These are phyloP conservation scores for Trachelus stipa DNA, from an alignment of 2,888 invertebrate genomes.

Conservation along the genomic window DNA sequence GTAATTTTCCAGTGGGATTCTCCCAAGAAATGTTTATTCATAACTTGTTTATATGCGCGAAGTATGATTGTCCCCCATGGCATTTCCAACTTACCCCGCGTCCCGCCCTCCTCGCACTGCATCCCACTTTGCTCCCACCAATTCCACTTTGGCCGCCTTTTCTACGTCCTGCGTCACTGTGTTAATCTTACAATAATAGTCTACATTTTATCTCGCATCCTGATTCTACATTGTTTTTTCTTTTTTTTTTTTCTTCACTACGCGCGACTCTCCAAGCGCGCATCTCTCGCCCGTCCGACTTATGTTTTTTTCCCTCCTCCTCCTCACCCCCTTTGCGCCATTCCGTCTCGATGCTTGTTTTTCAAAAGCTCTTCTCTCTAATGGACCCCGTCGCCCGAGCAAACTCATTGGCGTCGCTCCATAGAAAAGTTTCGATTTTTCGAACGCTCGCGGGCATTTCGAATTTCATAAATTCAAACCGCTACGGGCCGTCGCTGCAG, in stretches of 20 bases:
- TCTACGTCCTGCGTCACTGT: conserved; percentile 15
- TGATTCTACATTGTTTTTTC: not conserved
- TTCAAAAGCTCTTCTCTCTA: not conserved
- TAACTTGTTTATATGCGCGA: conserved; percentile 53
- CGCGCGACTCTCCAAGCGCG: not conserved
- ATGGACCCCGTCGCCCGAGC: not conserved
- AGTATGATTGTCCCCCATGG: conserved; percentile 46
- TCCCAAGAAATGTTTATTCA: conserved; percentile 59
- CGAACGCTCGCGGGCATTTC: not conserved
- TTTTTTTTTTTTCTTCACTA: no score
- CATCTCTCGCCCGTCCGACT: not conserved
- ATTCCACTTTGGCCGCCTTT: conserved; percentile 16
- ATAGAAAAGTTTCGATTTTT: not conserved
- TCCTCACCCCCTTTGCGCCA: not conserved
- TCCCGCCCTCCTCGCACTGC: conserved; percentile 8
- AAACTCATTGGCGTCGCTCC: not conserved
- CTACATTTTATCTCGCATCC: conserved; percentile 21
- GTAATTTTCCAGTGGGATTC: conserved; percentile 55
- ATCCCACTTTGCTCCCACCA: not conserved
- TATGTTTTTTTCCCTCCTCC: not conserved
- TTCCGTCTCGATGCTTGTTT: not conserved
- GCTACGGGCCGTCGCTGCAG: not conserved
- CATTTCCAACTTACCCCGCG: conserved; percentile 34
- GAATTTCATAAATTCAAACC: not conserved
- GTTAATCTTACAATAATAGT: conserved; percentile 40